phyloP scores from a whole-genome alignment of 2,113 vertebrate species.

The human region GRCh38 chr2:233860501-233861000 shows the following conservation, averaged over 20 bases:
- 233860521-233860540: background rate
- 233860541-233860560: background rate
- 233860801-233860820: background rate
- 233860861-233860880: background rate
- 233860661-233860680: background rate
- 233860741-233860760: background rate
- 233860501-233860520: background rate
- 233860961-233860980: background rate
- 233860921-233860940: background rate
- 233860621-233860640: background rate
- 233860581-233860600: background rate
- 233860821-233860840: background rate
- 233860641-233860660: background rate
- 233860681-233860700: background rate
- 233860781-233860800: background rate
- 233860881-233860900: background rate
- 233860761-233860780: background rate
- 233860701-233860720: background rate
- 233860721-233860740: background rate
- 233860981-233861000: background rate
- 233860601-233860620: background rate
- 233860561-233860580: background rate
- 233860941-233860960: background rate
- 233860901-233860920: background rate
- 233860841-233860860: background rate